These are phyloP conservation scores for Boloria selene DNA, from an alignment of 2,888 invertebrate genomes.

Conservation along the genomic window DNA sequence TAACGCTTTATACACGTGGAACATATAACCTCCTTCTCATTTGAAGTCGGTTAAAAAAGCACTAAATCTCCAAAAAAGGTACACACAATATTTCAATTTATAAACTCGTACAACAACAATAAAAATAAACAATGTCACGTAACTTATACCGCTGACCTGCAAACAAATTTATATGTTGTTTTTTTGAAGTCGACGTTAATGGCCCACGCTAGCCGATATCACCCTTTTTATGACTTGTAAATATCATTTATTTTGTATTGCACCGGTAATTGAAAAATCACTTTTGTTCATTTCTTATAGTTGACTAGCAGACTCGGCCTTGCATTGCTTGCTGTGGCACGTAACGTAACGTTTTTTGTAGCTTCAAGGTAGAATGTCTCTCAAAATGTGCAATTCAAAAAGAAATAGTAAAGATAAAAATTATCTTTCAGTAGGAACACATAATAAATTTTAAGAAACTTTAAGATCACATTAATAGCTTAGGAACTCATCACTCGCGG, in stretches of 20 bases:
- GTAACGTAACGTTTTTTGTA: too few species aligned
- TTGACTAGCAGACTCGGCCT: too few species aligned
- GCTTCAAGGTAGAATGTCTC: too few species aligned
- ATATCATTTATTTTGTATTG: constrained; percentile 22
- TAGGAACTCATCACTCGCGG: too few species aligned
- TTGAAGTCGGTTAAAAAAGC: too few species aligned
- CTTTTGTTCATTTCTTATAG: not conserved
- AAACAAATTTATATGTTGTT: constrained; percentile 52
- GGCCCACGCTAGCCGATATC: constrained; percentile 24
- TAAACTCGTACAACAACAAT: constrained; percentile 46
- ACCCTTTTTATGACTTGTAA: constrained; percentile 19
- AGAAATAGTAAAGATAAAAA: too few species aligned
- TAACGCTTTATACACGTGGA: too few species aligned
- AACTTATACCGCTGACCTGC: constrained; percentile 39
- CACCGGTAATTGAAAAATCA: constrained; percentile 6
- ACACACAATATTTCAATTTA: constrained; percentile 6
- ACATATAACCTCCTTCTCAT: too few species aligned
- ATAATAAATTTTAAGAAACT: too few species aligned
- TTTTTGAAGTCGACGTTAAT: constrained; percentile 41
- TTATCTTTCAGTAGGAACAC: too few species aligned
- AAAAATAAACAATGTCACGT: constrained; percentile 50
- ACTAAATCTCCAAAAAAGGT: not conserved
- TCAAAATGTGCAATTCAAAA: too few species aligned
- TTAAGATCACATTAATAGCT: too few species aligned
- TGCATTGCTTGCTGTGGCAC: not conserved